Base-by-base conservation (phyloP, 2,888 invertebrate genomes). In the Sminthurides aquaticus region DNA sequence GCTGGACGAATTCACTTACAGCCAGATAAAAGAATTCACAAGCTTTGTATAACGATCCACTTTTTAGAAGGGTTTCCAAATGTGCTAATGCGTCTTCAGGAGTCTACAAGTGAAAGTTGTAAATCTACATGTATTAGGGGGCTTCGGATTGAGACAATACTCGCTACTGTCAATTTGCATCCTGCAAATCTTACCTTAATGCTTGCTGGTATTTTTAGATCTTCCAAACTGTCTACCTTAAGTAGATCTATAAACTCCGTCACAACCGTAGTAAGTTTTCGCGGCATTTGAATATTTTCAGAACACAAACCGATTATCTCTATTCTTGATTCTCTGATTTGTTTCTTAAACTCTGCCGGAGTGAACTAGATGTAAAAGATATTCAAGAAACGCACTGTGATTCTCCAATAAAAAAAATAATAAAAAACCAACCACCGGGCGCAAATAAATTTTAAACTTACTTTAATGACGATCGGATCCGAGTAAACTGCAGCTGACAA, bases 381-480 rank as follows among this genome's bases (percentile, higher is more conserved):
- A 49, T 55, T 24, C n/a, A 24, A 54, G n/a, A n/a, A n/a, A n/a
- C n/a, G n/a, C n/a, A n/a, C n/a, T n/a, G n/a, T n/a, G n/a, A n/a
- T 58, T 2, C 1, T 58, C 11, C 28, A 29, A 54, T 54, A 54
- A 24, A 2, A 54, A 54, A 8, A 52, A 54, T 54, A 54, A 54
- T 2, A 54, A 54, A 54, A 1, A 22, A 54, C 54, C n/a, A n/a
- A n/a, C n/a, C n/a, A n/a, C n/a, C n/a, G n/a, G n/a, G n/a, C 15
- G 52, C 20, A 52, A 52, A 52, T 52, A 43, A 43, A 43, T 43
- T 43, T 43, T 15, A 43, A 43, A 43, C 15, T 20, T 26, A 69
- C 57, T 26, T 60, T 59, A 5, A 72, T 68, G 24, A 70, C 67
- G 22, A 69, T 61, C 1, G 72, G 72, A 52, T 69, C 63, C 11